Conservation (phyloP, 2,113 vertebrate genomes). For the Delphinapterus leucas region DNA sequence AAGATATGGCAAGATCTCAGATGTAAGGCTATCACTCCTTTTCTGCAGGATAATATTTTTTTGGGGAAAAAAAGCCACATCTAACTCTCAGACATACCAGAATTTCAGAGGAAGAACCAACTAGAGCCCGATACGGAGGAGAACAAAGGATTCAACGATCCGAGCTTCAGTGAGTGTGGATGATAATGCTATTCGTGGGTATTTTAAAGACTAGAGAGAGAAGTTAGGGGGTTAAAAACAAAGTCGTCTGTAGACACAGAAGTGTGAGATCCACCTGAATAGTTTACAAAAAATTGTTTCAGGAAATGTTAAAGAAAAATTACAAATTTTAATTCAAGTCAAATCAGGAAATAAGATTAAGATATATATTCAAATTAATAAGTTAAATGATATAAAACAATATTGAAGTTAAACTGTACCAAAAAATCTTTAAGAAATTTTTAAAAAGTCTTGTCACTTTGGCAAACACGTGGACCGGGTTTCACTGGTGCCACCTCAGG, state of each 20-base stretch:
- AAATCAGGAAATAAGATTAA: neutral
- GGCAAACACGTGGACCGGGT: neutral
- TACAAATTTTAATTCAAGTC: neutral
- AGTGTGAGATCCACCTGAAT: neutral
- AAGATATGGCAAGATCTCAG: conserved; percentile 20
- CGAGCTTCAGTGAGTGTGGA: neutral
- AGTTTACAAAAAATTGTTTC: neutral
- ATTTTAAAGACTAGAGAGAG: neutral
- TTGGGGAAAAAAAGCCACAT: neutral
- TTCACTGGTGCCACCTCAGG: too few relatives aligned
- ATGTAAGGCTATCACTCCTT: neutral
- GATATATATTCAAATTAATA: neutral
- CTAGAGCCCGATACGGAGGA: neutral
- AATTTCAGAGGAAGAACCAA: neutral
- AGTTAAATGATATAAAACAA: neutral
- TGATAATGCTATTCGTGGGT: neutral
- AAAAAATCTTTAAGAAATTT: neutral
- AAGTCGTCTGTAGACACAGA: neutral
- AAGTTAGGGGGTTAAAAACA: neutral
- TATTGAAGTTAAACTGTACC: neutral
- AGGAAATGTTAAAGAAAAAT: neutral
- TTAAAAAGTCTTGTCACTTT: neutral
- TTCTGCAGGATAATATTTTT: neutral
- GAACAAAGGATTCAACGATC: neutral
- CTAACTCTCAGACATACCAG: neutral